These are phyloP conservation scores for Oreochromis spilurus DNA, from an alignment of 2,113 vertebrate species.

Conservation along the genomic window DNA sequence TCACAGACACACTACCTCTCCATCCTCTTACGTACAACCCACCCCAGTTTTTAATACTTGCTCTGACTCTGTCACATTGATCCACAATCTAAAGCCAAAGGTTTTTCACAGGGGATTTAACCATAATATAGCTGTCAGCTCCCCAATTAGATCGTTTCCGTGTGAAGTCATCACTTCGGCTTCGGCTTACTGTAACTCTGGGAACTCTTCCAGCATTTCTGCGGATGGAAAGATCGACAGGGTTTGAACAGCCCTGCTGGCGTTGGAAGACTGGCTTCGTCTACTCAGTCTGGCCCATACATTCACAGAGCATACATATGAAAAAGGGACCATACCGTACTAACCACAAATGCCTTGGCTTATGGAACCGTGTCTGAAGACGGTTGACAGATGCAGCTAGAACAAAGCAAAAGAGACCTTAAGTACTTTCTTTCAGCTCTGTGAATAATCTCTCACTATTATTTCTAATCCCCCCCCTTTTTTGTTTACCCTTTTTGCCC, in stretches of 20 bases:
- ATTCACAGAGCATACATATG: not conserved
- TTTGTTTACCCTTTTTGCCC: not conserved
- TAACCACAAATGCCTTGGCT: not conserved
- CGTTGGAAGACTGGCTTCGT: slow-evolving; percentile 26
- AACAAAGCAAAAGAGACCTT: not conserved
- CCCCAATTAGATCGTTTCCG: slow-evolving; percentile 41
- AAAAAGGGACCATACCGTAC: slow-evolving; percentile 9
- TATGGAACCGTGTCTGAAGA: not conserved
- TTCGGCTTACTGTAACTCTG: slow-evolving; percentile 24
- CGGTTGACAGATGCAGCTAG: not conserved
- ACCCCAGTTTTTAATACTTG: slow-evolving; percentile 67
- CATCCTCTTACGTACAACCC: slow-evolving; percentile 17
- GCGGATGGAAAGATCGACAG: slow-evolving; percentile 34
- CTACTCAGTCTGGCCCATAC: not conserved
- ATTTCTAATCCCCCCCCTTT: not conserved
- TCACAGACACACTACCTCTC: slow-evolving; percentile 64
- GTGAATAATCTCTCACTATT: not conserved
- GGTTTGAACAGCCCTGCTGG: slow-evolving; percentile 16
- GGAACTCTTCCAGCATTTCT: slow-evolving; percentile 39
- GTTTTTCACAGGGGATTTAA: slow-evolving; percentile 46
- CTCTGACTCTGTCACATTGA: slow-evolving; percentile 57
- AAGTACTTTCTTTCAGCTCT: not conserved
- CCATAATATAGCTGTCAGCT: slow-evolving; percentile 39
- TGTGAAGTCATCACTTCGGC: slow-evolving; percentile 45
- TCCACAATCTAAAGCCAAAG: not conserved